A percentile compares a stretch with the other conserved stretches of the same genome.
Conservation (phyloP, 2,888 invertebrate genomes). For the Dasypolia templi region DNA sequence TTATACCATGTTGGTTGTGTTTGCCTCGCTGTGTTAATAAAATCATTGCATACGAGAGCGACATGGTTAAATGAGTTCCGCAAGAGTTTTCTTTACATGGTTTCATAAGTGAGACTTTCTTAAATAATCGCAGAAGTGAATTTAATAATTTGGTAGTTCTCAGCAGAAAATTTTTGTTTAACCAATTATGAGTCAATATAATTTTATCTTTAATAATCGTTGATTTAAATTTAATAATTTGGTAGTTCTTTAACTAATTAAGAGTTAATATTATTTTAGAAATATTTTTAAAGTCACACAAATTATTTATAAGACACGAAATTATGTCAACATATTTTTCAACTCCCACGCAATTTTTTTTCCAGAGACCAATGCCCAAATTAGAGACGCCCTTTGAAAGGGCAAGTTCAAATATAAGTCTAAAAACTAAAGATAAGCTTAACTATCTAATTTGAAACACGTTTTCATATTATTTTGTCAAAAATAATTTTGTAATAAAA, state of each 20-base stretch:
- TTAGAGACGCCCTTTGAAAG: slow-evolving; percentile 13
- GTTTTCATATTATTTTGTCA: slow-evolving; percentile 33
- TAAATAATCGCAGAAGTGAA: not conserved
- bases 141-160: not conserved
- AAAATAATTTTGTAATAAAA: slow-evolving; percentile 13
- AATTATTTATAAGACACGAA: slow-evolving; percentile 2
- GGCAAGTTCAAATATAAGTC: slow-evolving; percentile 3
- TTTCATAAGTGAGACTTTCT: not conserved
- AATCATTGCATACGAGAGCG: slow-evolving; percentile 47
- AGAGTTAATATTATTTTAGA: not conserved
- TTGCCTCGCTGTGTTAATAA: slow-evolving; percentile 57
- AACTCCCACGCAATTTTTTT: slow-evolving; percentile 1
- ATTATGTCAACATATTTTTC: not conserved
- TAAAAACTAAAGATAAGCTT: slow-evolving; percentile 4
- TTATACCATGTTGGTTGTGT: slow-evolving; percentile 55
- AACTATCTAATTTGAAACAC: slow-evolving; percentile 22
- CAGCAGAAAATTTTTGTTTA: no score
- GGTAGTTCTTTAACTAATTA: not conserved
- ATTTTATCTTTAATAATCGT: not conserved
- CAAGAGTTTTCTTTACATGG: not conserved
- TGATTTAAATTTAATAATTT: not conserved
- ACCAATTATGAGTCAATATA: not conserved
- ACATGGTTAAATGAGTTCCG: slow-evolving; percentile 20
- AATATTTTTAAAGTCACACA: not conserved
- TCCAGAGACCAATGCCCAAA: slow-evolving; percentile 25